Evolutionary conservation across 1,140 invertebrate genomes (phyloP).

Genomic region (Drosophila paulistorum): DNA sequence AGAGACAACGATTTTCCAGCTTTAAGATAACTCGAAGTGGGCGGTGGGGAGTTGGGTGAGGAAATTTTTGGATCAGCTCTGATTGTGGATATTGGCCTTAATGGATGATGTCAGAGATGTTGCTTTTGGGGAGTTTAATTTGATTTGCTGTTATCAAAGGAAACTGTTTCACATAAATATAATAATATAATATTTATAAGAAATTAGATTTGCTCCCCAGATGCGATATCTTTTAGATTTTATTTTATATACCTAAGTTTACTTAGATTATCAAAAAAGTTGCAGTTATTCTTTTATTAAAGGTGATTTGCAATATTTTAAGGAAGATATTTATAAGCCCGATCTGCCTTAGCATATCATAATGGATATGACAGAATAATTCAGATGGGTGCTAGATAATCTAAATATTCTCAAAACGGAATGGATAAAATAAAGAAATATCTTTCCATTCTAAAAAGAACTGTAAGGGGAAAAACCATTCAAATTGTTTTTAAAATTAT

Average conservation of each 20-base stretch:
- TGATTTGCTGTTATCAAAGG: slow-evolving; percentile 38
- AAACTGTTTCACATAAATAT: background rate
- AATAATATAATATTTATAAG: background rate
- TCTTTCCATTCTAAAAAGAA: too few species aligned
- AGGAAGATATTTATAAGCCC: too few species aligned
- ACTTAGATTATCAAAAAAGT: background rate
- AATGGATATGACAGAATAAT: too few species aligned
- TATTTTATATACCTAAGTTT: background rate
- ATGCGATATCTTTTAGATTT: background rate
- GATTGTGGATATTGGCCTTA: slow-evolving; percentile 1
- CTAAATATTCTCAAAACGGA: too few species aligned
- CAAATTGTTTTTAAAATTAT: too few species aligned
- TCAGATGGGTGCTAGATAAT: too few species aligned
- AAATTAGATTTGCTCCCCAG: background rate
- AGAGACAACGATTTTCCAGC: slow-evolving; percentile 8
- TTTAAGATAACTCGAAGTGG: slow-evolving; percentile 19
- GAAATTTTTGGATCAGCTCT: background rate
- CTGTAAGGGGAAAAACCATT: too few species aligned
- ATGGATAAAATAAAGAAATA: too few species aligned
- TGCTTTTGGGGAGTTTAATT: slow-evolving; percentile 31
- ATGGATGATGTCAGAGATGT: slow-evolving; percentile 20
- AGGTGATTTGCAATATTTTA: too few species aligned
- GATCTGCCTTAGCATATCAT: too few species aligned
- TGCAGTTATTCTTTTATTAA: too few species aligned
- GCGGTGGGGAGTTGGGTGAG: background rate